Evolutionary conservation across 2,888 invertebrate species (phyloP), one percentile per base, ranked within the genome.

Genomic region (Torymus auratus): DNA sequence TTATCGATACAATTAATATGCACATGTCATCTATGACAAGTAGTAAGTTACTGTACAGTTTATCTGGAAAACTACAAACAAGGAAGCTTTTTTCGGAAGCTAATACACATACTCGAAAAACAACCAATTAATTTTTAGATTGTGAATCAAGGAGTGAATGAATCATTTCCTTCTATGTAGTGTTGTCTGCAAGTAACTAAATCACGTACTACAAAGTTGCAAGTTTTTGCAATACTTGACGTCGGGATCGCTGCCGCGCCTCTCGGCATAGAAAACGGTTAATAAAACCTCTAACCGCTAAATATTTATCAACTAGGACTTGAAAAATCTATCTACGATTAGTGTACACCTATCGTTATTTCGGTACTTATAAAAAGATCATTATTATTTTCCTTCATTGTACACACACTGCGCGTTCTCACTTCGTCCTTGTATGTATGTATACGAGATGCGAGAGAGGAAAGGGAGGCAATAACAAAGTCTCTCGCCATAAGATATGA

Each of bases 41-140:
- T 41, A 41, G 5, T 41, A 41, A 41, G 7, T 41, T 41, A 41
- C 41, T 41, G 41, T 41, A 41, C 2, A 52, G 5, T 61, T 20
- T 58, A 10, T 50, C 11, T 50, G 64, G 70, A 56, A 70, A 70
- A 62, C 64, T 64, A 23, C n/a, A 62, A 56, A 60, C 17, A 52
- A 64, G 77, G 70, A 70, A 77, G 77, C 50, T 64, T 17, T 52
- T 70, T n/a, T 69, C 17, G 70, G 70, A 77, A 77, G 77, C 23
- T 70, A 56, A 13, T 75, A 28, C 23, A n/a, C 61, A 50, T n/a
- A n/a, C 14, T 7, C 7, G 41, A 41, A 41, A 41, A 41, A 41
- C 7, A 41, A 41, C 41, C 41, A 41, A 41, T 41, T 41, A 41
- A 41, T 41, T 41, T 41, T 41, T 41, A 5, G 41, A 41, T 41